A percentile compares a stretch with the other conserved stretches of the same genome.
Evolutionary conservation across 1,140 invertebrate species (phyloP).

Genomic region (Drosophila kanapiae): DNA sequence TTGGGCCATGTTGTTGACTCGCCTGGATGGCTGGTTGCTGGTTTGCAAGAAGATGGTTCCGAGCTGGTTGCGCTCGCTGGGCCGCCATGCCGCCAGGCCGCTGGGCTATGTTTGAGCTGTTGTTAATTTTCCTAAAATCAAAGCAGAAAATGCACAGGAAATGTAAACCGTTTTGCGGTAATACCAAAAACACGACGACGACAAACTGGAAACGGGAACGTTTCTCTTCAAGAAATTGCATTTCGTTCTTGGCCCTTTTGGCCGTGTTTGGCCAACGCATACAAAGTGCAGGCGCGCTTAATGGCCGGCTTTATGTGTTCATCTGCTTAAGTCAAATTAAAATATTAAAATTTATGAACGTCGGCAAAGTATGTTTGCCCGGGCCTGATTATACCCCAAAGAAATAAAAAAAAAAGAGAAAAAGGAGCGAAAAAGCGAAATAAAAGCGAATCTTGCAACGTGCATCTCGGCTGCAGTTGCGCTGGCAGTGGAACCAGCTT

Average conservation of each 20-base stretch:
- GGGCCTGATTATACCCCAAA: conserved; percentile 40
- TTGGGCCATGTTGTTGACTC: conserved; percentile 79
- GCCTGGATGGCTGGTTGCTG: conserved; percentile 51
- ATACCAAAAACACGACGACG: conserved; percentile 38
- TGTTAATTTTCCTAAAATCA: conserved; percentile 84
- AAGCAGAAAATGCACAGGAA: conserved; percentile 81
- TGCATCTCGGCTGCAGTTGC: conserved; percentile 53
- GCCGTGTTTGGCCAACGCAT: conserved; percentile 41
- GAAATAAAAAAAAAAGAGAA: neutral
- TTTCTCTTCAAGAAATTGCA: conserved; percentile 69
- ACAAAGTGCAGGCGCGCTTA: conserved; percentile 44
- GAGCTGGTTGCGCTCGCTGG: conserved; percentile 54
- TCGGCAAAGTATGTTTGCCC: conserved; percentile 55
- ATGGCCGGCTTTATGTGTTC: conserved; percentile 73
- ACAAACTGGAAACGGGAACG: conserved; percentile 40
- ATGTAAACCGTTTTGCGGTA: conserved; percentile 76
- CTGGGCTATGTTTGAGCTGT: conserved; percentile 71
- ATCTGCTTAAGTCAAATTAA: conserved; percentile 75
- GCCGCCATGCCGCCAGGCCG: conserved; percentile 31
- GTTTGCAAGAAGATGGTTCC: conserved; percentile 14
- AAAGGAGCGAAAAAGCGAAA: conserved; percentile 33
- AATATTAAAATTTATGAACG: conserved; percentile 83
- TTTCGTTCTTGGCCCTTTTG: conserved; percentile 36
- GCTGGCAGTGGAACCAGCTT: conserved; percentile 58
- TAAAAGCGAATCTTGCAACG: conserved; percentile 71